Base-by-base conservation (phyloP, 2,797 vertebrate genomes). In the Myiothlypis chrysogaster region DNA sequence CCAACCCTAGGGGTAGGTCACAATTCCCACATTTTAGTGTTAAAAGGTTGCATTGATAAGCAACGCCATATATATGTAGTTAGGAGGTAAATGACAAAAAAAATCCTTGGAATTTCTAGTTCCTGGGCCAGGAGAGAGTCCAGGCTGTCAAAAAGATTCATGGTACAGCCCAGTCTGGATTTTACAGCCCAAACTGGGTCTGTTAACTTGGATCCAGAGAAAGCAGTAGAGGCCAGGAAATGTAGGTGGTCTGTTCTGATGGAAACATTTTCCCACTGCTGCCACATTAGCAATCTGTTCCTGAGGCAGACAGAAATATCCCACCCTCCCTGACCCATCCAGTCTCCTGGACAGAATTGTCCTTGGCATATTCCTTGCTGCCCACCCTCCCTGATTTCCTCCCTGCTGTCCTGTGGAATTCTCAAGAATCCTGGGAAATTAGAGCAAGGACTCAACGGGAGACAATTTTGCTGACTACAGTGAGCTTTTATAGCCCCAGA, bases 401-500 rank as follows among this genome's bases (percentile, higher is more conserved):
- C 81, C 41, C 10, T 1, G 8, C 19, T 49, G 2, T 12, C 19
- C 56, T 16, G 60, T 27, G 73, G 27, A 89, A 78, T 87, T 92
- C 78, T 91, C 53, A 37, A 83, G 87, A 95, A 69, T 27, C 6
- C 22, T 46, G 72, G 68, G 77, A 94, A 95, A 84, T 90, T 68
- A 93, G 92, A 89, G 87, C 77, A 95, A 84, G 61, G 52, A 34
- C 32, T 60, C 73, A 83, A 95, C 1, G 4, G 60, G 73, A 96
- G 72, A 95, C 52, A 84, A 91, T 93, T 96, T 86, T 50, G 63
- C 91, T 95, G 97, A 93, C 70, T 95, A 84, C 7, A 94, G 84
- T 82, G 87, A 88, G 78, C 68, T 89, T 96, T 97, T 96, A 90
- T 83, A 96, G 93, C 85, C 76, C 72, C 44, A 91, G 69, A 47